Percentiles rank a stretch among this genome's conserved stretches.
Conservation (phyloP, 2,888 invertebrate genomes). For the Adela reaumurella region DNA sequence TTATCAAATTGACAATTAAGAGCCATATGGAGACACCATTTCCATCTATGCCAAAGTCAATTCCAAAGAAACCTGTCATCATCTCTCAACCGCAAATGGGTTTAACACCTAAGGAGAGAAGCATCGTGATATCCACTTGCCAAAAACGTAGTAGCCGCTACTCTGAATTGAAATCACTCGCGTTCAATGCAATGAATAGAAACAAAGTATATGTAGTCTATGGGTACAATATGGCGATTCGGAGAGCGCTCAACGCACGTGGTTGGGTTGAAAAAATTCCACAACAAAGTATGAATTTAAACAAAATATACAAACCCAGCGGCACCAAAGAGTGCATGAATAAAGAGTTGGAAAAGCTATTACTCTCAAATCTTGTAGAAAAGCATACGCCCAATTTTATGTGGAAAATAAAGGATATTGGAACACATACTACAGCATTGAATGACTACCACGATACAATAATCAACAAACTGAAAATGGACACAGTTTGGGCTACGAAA, state of each 20-base stretch:
- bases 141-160: conserved; percentile 27
- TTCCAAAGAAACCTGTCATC: no score
- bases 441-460: conserved; percentile 23
- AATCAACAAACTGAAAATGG: conserved; percentile 33
- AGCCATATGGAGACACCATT: no score
- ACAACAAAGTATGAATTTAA: conserved; percentile 29
- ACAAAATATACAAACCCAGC: conserved; percentile 26
- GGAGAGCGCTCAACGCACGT: conserved; percentile 57
- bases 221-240: conserved; percentile 48
- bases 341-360: conserved; percentile 31
- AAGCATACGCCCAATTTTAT: conserved; percentile 33
- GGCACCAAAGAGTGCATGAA: conserved; percentile 23
- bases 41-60: no score
- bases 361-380: conserved; percentile 37
- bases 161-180: conserved; percentile 34
- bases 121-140: conserved; percentile 30
- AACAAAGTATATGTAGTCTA: conserved; percentile 54
- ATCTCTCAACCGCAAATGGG: conserved; percentile 14
- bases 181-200: conserved; percentile 41
- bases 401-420: conserved; percentile 30
- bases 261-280: conserved; percentile 74
- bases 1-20: no score
- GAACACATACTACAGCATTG: conserved; percentile 20
- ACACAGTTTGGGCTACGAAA: conserved; percentile 40
- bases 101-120: conserved; percentile 35